Base-by-base conservation (phyloP, 2,888 invertebrate genomes). In the Brachynemurus nebulosus region DNA sequence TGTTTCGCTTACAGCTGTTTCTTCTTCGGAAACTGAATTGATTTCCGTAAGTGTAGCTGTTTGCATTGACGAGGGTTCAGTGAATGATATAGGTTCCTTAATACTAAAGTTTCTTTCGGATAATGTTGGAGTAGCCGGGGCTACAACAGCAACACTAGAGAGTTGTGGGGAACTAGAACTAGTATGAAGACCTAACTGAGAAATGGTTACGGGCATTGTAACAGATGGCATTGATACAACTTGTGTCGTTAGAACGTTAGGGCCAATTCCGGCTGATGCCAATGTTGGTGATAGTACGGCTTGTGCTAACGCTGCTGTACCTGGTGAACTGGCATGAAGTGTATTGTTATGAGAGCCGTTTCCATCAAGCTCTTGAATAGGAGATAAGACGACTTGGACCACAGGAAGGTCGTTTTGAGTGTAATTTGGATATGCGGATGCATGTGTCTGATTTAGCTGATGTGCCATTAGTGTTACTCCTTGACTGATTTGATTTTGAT, bases 321-420 rank as follows among this genome's bases (percentile, higher is more conserved):
- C 76, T 5, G 83, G 78, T 63, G 80, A 76, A 20, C 80, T 76
- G 20, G 80, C 73, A 59, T 80, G 80, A 52, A 81, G 61, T 38
- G 81, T 81, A 57, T 80, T 81, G 59, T 80, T 80, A 40, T 80
- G 80, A 7, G 44, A 44, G 39, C 61, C 59, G 27, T 74, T 76
- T 49, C 82, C 79, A 54, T 88, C 89, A 52, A 83, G 68, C 65
- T 89, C 89, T 60, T 86, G 85, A 48, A 89, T 89, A 1, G 88
- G 86, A 2, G 86, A 85, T 12, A 89, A 67, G 33, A 84, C 76
- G 20, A 86, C 84, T 56, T 85, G 80, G 2, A 85, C 72, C 27
- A 85, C 79, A 2, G 83, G 80, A 38, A 80, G 71, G 53, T 84
- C 83, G 47, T 73, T 72, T 53, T 47, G 55, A 50, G 57, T 55